These are phyloP conservation scores for Tinea semifulvella DNA, from an alignment of 2,888 invertebrate species.

Conservation along the genomic window DNA sequence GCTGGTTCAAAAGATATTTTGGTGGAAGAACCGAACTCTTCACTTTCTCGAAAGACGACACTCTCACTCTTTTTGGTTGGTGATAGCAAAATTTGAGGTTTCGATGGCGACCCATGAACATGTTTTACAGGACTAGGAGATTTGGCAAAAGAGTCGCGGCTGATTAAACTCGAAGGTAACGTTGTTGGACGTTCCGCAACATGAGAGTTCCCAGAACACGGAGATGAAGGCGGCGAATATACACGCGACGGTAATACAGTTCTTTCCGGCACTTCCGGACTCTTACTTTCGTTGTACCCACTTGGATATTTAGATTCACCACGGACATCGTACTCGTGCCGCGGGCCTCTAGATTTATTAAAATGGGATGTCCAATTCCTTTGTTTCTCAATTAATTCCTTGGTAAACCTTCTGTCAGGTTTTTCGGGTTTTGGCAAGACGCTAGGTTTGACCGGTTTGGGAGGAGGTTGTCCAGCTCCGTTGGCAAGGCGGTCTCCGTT, in stretches of 20 bases:
- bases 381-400: conserved; percentile 89
- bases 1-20: conserved; percentile 28
- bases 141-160: conserved; percentile 43
- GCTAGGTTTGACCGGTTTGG: conserved; percentile 62
- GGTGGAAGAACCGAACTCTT: conserved; percentile 33
- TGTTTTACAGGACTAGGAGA: conserved; percentile 56
- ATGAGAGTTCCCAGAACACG: conserved; percentile 68
- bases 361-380: conserved; percentile 94
- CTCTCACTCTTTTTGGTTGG: conserved; percentile 36
- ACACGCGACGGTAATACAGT: conserved; percentile 52
- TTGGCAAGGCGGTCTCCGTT: conserved; percentile 53
- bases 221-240: conserved; percentile 61
- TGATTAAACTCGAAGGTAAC: conserved; percentile 47
- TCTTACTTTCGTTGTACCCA: conserved; percentile 45
- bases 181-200: conserved; percentile 44
- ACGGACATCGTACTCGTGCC: conserved; percentile 40
- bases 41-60: conserved; percentile 35
- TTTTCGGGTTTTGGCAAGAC: conserved; percentile 80
- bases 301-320: conserved; percentile 42
- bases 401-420: conserved; percentile 83
- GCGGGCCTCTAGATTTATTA: conserved; percentile 74
- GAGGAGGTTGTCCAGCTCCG: conserved; percentile 51
- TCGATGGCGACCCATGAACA: conserved; percentile 35
- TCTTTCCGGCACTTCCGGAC: conserved; percentile 44
- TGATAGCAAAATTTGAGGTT: conserved; percentile 33